Evolutionary conservation across 2,113 vertebrate genomes (phyloP), one percentile per base, ranked within the genome.

Genomic region (Plecturocebus donacophilus): DNA sequence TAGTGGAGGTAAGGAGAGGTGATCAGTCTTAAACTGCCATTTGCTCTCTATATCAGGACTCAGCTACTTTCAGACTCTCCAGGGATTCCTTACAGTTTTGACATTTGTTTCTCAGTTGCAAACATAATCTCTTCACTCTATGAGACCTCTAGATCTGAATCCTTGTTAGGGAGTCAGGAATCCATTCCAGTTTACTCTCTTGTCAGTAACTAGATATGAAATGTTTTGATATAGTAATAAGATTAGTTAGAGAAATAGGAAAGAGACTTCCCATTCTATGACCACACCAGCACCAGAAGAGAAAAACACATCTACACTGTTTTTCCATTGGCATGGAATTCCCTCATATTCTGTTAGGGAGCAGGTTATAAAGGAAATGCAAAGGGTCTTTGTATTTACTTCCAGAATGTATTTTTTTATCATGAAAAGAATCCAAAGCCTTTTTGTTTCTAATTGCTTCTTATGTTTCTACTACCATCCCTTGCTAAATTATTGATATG

Each of bases 371-470:
- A 87, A 25, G 9, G 23, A 87, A 90, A 91, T 58, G 58, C 1
- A 81, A 38, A 71, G 25, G 19, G 3, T 23, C 49, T 66, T 80
- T 30, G 32, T 68, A 14, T 7, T 75, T 84, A 61, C 38, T 70
- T 90, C 85, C 52, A 83, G 40, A 6, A 64, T 87, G 2, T 47
- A 32, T 91, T 75, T 73, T 87, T 92, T 77, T 64, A 45, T 70
- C n/a, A 79, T 8, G 38, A 47, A 91, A 82, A 92, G 14, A 89
- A 66, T 13, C 2, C 12, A 75, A 75, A 23, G 12, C 1, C 30
- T 25, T 93, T 97, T 87, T 82, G 35, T 42, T 92, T 95, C 70
- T 94, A 80, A 82, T 64, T 47, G 8, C 16, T 92, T 87, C 95
- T 77, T 45, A 90, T 40, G 42, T 91, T 68, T 75, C 61, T 2